Percentiles rank a stretch among this genome's conserved stretches.
These are phyloP conservation scores for Xiphophorus hellerii DNA, from an alignment of 2,113 vertebrate species.

Conservation along the genomic window DNA sequence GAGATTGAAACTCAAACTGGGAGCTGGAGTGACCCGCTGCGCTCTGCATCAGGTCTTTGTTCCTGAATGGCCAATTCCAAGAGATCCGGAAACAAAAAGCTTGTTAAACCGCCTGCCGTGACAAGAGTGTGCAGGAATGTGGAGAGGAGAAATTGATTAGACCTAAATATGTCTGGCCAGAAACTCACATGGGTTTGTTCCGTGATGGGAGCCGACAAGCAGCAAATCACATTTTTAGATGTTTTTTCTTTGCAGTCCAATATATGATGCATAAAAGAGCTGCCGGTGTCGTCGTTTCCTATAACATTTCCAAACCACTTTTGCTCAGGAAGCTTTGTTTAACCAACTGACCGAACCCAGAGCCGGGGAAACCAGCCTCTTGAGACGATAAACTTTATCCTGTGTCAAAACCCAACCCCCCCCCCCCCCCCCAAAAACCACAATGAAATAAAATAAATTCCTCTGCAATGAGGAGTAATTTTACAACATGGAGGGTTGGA, in stretches of 20 bases:
- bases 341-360: constrained; percentile 28
- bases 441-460: constrained; percentile 17
- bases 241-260: constrained; percentile 30
- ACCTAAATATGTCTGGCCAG: constrained; percentile 37
- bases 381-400: constrained; percentile 31
- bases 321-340: constrained; percentile 50
- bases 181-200: neutral
- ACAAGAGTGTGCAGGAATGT: constrained; percentile 47
- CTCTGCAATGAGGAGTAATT: neutral
- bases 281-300: constrained; percentile 2
- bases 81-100: neutral
- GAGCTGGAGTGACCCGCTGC: neutral
- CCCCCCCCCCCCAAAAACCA: neutral
- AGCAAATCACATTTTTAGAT: constrained; percentile 40
- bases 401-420: constrained; percentile 5
- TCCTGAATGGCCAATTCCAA: neutral
- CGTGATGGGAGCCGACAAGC: constrained; percentile 23
- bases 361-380: constrained; percentile 4
- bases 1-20: constrained; percentile 10
- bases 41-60: neutral
- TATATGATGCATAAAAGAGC: constrained; percentile 38
- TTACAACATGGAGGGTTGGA: neutral
- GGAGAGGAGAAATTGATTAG: constrained; percentile 50
- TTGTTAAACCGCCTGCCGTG: constrained; percentile 25
- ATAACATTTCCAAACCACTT: constrained; percentile 42